Evolutionary conservation across 2,797 vertebrate genomes (phyloP), one percentile per base, ranked within the genome.

Genomic region (Peromyscus eremicus): DNA sequence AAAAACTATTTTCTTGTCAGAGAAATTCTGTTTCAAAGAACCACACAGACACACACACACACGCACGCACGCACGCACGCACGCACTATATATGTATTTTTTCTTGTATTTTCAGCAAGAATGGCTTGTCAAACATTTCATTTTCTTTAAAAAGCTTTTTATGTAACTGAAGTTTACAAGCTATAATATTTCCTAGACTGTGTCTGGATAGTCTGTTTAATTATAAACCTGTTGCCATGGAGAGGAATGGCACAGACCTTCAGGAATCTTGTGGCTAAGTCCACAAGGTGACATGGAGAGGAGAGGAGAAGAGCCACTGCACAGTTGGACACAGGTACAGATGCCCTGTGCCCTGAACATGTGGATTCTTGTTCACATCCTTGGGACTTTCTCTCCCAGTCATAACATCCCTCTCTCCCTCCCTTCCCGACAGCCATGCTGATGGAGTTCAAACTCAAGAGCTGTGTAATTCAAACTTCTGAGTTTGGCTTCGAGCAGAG

Each of bases 141-240:
- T 60, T 89, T 92, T 86, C 40, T 85, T 55, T 89, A 83, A 73
- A 88, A 94, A 70, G 46, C 82, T 52, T 90, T 95, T 66, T 37
- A 43, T 77, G 11, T 79, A 85, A 86, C 55, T 17, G n/a, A 94
- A 62, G 34, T 94, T 52, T 70, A 77, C 32, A 49, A 11, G 64
- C 71, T 80, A 49, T 89, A 68, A 37, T 66, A 8, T 66, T 84
- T 49, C 34, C 55, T 81, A 62, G 80, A 40, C 73, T n/a, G 14
- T 60, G 25, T 89, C 49, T 92, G 19, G 52, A 27, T 93, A 17
- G 79, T 87, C 83, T 83, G 27, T 92, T 83, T 77, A 8, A 55
- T 71, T 76, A 57, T 76, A 80, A 84, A 73, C 68, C 71, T 57
- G 11, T 76, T n/a, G 68, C 66, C 32, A 1, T 80, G 40, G 84